Evolutionary conservation across 2,888 invertebrate species (phyloP), one percentile per base, ranked within the genome.

Genomic region (Parnassius mnemosyne): DNA sequence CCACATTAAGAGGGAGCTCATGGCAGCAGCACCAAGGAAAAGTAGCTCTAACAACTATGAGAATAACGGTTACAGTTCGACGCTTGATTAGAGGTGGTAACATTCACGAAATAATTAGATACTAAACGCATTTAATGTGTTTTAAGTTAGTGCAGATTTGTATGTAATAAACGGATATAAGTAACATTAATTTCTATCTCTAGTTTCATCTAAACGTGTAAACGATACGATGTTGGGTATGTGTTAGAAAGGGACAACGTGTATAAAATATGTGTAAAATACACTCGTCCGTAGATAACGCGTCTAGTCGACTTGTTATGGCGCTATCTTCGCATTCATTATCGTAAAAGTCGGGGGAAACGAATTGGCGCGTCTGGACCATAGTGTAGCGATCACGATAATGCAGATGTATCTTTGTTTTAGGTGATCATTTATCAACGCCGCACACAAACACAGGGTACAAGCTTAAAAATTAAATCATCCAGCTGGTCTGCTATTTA

Each of bases 111-210:
- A 73, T 73, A 72, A 73, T 74, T 71, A 70, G 67, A 71, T 68
- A 71, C 70, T 71, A 71, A 72, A 71, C 67, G 69, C 68, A 69
- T 65, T 68, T 66, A 71, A 70, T 71, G 67, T 66, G 57, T 59
- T 59, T 66, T 60, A 64, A 63, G 64, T 69, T 69, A 66, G 61
- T 65, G 65, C 63, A 62, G 65, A 57, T 67, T 66, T 67, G 61
- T 66, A 65, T 54, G 60, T 68, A 63, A 68, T 69, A 61, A 63
- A 67, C 54, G 57, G 49, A 63, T 42, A 59, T 63, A 56, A 56
- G 47, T 25, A 43, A 44, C 25, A 63, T 63, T 55, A 59, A 63
- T 56, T 63, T 63, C 50, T 58, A 50, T 50, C 58, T 50, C 53
- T 63, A 63, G 44, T 55, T 62, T 57, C 50, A 49, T 49, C 53